Percentiles rank a stretch among this genome's conserved stretches.
Conservation (phyloP, 2,113 vertebrate species). For the Coracopsis vasa region DNA sequence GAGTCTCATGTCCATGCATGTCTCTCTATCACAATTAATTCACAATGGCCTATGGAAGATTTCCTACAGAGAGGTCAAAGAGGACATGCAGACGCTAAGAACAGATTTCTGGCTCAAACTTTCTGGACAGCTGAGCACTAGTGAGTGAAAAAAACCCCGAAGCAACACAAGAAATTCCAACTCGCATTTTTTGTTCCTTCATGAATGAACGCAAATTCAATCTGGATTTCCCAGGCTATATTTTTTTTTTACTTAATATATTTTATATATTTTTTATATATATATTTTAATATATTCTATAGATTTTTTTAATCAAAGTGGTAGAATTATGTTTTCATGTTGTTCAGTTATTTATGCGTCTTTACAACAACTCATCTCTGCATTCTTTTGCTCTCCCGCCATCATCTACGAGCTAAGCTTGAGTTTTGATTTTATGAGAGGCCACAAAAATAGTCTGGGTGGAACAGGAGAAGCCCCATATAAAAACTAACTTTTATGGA, state of each 20-base stretch:
- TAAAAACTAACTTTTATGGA: background rate
- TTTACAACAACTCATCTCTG: background rate
- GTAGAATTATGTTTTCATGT: background rate
- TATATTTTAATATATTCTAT: too few species aligned
- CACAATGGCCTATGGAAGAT: background rate
- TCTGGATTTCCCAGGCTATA: background rate
- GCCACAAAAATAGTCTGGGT: background rate
- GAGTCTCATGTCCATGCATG: background rate
- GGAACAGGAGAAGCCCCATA: background rate
- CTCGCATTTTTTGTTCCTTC: background rate
- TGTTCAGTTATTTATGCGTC: background rate
- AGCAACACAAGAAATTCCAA: background rate
- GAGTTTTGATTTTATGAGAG: background rate
- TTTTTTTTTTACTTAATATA: too few species aligned
- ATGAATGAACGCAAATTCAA: background rate
- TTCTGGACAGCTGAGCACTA: background rate
- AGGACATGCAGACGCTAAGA: background rate
- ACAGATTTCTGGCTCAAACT: background rate
- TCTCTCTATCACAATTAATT: background rate
- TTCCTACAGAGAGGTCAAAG: background rate
- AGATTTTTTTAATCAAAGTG: background rate
- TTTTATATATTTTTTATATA: too few species aligned
- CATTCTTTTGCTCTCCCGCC: background rate
- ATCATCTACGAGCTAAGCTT: background rate
- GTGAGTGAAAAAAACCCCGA: background rate